A percentile compares a stretch with the other conserved stretches of the same genome.
Evolutionary conservation across 2,113 vertebrate genomes (phyloP).

Genomic region (Vulpes vulpes): DNA sequence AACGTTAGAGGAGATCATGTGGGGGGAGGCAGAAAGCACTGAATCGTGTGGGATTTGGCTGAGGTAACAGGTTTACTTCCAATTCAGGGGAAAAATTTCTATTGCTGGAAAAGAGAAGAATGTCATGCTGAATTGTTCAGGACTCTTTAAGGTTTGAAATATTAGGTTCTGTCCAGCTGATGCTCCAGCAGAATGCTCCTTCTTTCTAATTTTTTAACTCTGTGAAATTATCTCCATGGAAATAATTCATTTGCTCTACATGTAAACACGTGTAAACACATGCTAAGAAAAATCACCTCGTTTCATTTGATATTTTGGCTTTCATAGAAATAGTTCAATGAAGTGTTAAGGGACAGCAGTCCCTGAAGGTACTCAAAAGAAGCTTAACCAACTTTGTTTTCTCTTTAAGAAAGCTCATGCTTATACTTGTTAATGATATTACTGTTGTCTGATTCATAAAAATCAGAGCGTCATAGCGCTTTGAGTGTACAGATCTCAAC

Average conservation of each 20-base stretch:
- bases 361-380: neutral
- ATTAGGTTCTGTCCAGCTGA: neutral
- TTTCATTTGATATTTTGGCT: neutral
- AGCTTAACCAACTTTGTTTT: neutral
- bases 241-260: neutral
- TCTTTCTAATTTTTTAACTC: neutral
- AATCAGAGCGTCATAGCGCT: neutral
- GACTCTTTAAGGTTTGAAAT: neutral
- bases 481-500: neutral
- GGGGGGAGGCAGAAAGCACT: neutral
- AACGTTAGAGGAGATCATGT: neutral
- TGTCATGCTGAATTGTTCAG: neutral
- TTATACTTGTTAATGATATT: neutral
- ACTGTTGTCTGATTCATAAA: conserved; percentile 58
- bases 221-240: neutral
- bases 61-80: neutral
- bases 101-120: neutral
- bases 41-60: neutral
- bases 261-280: neutral
- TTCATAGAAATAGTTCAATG: neutral
- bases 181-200: neutral
- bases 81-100: neutral
- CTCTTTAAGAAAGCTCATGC: neutral
- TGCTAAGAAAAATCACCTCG: neutral
- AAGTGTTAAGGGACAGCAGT: neutral